These are phyloP conservation scores for Thera obeliscata DNA, from an alignment of 2,888 invertebrate genomes.

Conservation along the genomic window DNA sequence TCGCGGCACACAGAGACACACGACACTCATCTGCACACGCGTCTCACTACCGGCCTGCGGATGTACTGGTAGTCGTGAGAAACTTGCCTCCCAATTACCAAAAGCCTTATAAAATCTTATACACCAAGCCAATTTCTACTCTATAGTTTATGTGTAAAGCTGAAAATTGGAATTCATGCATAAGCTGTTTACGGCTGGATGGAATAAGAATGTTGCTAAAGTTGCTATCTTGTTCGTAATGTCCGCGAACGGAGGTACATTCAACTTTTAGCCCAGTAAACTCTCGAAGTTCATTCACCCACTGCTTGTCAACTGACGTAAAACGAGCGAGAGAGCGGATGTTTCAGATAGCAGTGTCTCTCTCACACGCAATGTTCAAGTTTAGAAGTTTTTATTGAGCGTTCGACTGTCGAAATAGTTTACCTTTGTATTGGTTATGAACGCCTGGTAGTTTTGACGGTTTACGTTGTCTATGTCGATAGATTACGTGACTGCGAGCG, in stretches of 20 bases:
- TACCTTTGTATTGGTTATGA: conserved; percentile 71
- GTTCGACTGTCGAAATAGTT: conserved; percentile 78
- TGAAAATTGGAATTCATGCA: conserved; percentile 43
- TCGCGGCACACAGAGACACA: conserved; percentile 65
- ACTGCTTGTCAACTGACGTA: conserved; percentile 84
- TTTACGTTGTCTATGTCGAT: conserved; percentile 80
- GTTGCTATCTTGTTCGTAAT: conserved; percentile 85
- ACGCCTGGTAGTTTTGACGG: conserved; percentile 80
- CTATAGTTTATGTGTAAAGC: conserved; percentile 46
- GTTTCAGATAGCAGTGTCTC: conserved; percentile 67
- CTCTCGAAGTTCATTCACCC: conserved; percentile 84
- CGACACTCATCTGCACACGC: conserved; percentile 61
- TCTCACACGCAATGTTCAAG: conserved; percentile 69
- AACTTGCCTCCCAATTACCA: conserved; percentile 67
- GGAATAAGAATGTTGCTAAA: conserved; percentile 68
- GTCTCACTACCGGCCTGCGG: conserved; percentile 72
- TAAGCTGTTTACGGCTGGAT: conserved; percentile 67
- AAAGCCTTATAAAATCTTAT: conserved; percentile 48
- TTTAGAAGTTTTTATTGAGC: conserved; percentile 79
- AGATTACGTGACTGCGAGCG: conserved; percentile 59
- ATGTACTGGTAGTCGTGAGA: conserved; percentile 83
- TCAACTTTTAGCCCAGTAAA: conserved; percentile 86
- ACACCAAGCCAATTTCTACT: conserved; percentile 55
- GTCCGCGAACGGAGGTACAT: conserved; percentile 84
- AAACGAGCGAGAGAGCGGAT: conserved; percentile 67